These are phyloP conservation scores for Ditylenchus dipsaci DNA, from an alignment of 1,140 invertebrate genomes.

Conservation along the genomic window DNA sequence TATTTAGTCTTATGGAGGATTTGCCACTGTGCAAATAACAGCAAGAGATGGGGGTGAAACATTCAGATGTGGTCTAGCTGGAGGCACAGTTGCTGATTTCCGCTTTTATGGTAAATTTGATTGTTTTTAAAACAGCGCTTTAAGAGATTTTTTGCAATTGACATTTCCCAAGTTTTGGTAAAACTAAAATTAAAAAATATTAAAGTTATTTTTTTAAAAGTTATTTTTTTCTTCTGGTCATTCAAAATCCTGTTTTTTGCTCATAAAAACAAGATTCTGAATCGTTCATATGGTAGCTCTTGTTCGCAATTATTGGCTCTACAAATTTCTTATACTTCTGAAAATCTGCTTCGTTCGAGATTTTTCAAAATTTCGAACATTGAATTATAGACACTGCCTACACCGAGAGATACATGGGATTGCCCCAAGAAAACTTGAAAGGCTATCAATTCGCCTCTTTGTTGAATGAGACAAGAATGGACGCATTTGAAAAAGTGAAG, in stretches of 20 bases:
- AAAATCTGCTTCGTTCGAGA: slow-evolving; percentile 8
- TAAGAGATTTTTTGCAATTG: too few species aligned
- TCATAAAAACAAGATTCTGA: too few species aligned
- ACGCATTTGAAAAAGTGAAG: slow-evolving; percentile 17
- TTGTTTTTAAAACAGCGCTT: too few species aligned
- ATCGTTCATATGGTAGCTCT: too few species aligned
- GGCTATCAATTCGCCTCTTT: slow-evolving; percentile 20
- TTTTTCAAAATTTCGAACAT: neutral
- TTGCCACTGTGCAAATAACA: slow-evolving; percentile 24
- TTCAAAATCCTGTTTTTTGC: too few species aligned
- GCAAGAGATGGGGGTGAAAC: slow-evolving; percentile 15
- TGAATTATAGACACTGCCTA: slow-evolving; percentile 27
- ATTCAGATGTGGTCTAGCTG: slow-evolving; percentile 30
- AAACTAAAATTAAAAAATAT: too few species aligned
- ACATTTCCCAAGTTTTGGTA: too few species aligned
- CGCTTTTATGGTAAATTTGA: slow-evolving; percentile 20
- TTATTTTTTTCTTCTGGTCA: too few species aligned
- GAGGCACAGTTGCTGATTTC: slow-evolving; percentile 25
- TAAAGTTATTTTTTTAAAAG: too few species aligned
- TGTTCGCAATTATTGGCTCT: too few species aligned
- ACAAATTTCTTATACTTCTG: neutral
- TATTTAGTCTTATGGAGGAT: slow-evolving; percentile 36
- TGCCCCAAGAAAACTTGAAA: slow-evolving; percentile 14
- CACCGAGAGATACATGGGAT: slow-evolving; percentile 28
- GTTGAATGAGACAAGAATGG: slow-evolving; percentile 3